Evolutionary conservation across 1,140 invertebrate species (phyloP), one percentile per base, ranked within the genome.

Genomic region (Samia ricini): DNA sequence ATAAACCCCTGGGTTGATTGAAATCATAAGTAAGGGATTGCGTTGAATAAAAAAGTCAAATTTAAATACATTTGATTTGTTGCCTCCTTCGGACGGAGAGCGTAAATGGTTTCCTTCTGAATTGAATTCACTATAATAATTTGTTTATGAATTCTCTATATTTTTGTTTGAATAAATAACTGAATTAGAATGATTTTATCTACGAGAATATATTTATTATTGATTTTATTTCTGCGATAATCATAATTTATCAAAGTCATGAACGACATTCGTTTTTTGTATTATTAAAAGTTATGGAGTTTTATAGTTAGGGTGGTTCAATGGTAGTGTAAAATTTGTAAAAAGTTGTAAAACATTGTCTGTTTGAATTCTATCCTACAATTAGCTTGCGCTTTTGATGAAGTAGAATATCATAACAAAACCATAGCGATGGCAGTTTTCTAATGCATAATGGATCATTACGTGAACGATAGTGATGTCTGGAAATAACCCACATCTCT

Each of bases 21-120:
- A 42, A 59, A 58, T 52, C 60, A 26, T 23, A 42, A 60, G 64
- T 54, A 48, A 58, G 20, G 20, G 60, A 50, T 61, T 58, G 51
- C 55, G 60, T 48, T 56, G 64, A 63, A 68, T 68, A 68, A 63
- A 68, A 68, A 56, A 26, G 56, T 50, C 49, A 62, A 62, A 66
- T 66, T 66, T 58, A 26, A 55, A 66, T 63, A 49, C 33, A 26
- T 63, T 42, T 42, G 33, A 15, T 42, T 7, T 42, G 33, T 42
- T 42, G 12, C 33, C 33, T 42, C 33, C 33, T 12, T 15, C n/a
- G 12, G 51, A 18, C 20, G 4, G 51, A 50, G 51, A 52, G 23
- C n/a, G 21, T 20, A n/a, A 20, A 52, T 20, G 18, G 20, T 52
- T 20, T 52, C 8, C n/a, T 4, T 4, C 4, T 52, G 7, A 52